Conservation (phyloP, 2,113 vertebrate genomes). For the Limnothrissa miodon region DNA sequence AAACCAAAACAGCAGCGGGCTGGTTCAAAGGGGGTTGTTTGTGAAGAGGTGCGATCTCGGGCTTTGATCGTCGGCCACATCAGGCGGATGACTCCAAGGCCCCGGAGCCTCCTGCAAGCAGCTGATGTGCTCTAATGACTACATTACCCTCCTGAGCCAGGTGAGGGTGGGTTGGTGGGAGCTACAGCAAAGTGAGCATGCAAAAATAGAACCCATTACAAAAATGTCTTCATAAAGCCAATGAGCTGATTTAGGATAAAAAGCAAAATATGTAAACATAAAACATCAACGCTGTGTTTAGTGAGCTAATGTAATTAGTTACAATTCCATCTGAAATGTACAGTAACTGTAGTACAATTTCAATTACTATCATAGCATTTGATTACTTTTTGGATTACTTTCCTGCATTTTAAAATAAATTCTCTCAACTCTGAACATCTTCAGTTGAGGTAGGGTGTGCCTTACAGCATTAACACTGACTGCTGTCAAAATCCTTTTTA, state of each 20-base stretch:
- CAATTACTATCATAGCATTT: too few species aligned
- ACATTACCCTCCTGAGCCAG: conserved; percentile 42
- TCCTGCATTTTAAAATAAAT: too few species aligned
- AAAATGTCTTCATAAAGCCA: conserved; percentile 22
- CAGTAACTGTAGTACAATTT: too few species aligned
- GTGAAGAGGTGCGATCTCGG: conserved; percentile 42
- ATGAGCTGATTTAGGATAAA: neutral
- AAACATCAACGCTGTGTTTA: neutral
- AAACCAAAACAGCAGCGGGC: conserved; percentile 21
- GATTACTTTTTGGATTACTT: too few species aligned
- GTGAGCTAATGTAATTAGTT: too few species aligned
- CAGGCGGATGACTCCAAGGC: conserved; percentile 40
- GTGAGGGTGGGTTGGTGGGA: conserved; percentile 1
- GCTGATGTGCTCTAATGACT: conserved; percentile 31
- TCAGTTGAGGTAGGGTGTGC: too few species aligned
- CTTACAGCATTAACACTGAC: too few species aligned
- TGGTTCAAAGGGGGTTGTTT: conserved; percentile 53
- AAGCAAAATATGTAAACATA: neutral
- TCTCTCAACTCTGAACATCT: too few species aligned
- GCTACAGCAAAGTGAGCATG: conserved; percentile 41
- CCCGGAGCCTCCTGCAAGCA: neutral
- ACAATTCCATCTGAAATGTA: too few species aligned
- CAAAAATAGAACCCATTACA: conserved; percentile 32
- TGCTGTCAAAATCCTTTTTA: too few species aligned
- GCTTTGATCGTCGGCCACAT: conserved; percentile 54